Evolutionary conservation across 1,140 invertebrate species (phyloP), one percentile per base, ranked within the genome.

Genomic region (Anoplolepis gracilipes): DNA sequence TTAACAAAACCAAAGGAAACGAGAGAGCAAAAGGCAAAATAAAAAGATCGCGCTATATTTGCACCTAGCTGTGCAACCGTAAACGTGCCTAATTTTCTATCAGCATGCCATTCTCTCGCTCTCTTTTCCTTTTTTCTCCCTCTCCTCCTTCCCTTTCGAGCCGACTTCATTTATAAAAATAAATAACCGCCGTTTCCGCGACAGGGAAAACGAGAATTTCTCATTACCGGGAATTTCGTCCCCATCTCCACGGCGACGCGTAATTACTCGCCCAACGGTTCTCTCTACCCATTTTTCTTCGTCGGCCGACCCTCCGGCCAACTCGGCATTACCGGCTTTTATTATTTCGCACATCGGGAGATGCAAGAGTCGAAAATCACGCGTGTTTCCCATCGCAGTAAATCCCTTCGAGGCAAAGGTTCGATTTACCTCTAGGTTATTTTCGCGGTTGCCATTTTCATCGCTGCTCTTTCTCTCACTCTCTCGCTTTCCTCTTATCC

Each of bases 151-250:
- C 55, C 59, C 33, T 53, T 5, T 65, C 46, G n/a, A 42, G 30
- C 49, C 11, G 22, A 39, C 25, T 19, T 70, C 42, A 62, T 55
- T 85, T 72, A 87, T 85, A 76, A 78, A 69, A 77, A 67, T 57
- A 69, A 75, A 86, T 46, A 85, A 33, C 78, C 78, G 19, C 59
- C 78, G 53, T 82, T 82, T 61, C 28, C 67, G 28, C 67, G 53
- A 39, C 19, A 67, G 2, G 67, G 53, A 81, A 82, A 82, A 82
- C 67, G 78, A 82, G 78, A 82, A 82, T 82, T 82, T 82, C 67
- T 73, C 78, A 81, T 81, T 81, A 81, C 49, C 49, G 36, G 25
- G 25, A 81, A 81, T 70, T 81, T 67, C 25, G 65, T 82, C 55
- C 36, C 33, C 67, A 25, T 42, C 36, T 33, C 7, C 53, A 13